These are phyloP conservation scores for Seira ritae DNA, from an alignment of 2,888 invertebrate genomes.

Conservation along the genomic window DNA sequence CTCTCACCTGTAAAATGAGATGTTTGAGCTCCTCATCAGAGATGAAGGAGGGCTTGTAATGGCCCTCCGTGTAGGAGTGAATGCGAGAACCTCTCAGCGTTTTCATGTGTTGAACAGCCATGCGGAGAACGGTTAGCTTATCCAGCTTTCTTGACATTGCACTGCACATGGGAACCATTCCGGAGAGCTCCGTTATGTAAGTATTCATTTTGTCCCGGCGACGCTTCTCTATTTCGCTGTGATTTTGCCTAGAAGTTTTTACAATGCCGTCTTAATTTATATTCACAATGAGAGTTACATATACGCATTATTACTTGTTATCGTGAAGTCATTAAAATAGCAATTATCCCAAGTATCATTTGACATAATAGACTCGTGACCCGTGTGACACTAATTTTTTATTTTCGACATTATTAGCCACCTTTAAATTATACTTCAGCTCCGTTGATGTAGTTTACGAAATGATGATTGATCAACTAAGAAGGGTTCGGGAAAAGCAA, in stretches of 20 bases:
- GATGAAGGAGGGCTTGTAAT: conserved; percentile 87
- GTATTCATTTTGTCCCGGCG: conserved; percentile 97
- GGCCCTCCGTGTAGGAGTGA: conserved; percentile 84
- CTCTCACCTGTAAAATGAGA: conserved; percentile 84
- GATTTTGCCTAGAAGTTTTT: conserved; percentile 86
- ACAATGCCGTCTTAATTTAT: too few relatives aligned
- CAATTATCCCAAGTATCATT: too few relatives aligned
- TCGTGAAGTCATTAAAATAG: too few relatives aligned
- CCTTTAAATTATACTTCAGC: too few relatives aligned
- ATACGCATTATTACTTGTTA: too few relatives aligned
- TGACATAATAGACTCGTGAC: too few relatives aligned
- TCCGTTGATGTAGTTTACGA: too few relatives aligned
- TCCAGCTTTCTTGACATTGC: conserved; percentile 95
- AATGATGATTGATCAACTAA: too few relatives aligned
- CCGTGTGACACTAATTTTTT: too few relatives aligned
- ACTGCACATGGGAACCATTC: conserved; percentile 95
- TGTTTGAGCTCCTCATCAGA: conserved; percentile 92
- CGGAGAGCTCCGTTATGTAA: conserved; percentile 91
- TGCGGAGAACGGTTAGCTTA: conserved; percentile 90
- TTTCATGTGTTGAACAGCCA: conserved; percentile 96
- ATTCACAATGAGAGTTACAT: too few relatives aligned
- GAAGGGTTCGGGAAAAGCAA: too few relatives aligned
- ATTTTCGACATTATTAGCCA: too few relatives aligned
- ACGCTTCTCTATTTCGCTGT: conserved; percentile 96
- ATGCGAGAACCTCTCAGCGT: conserved; percentile 82